Evolutionary conservation across 2,888 invertebrate genomes (phyloP).

Genomic region (Hydriomena furcata): DNA sequence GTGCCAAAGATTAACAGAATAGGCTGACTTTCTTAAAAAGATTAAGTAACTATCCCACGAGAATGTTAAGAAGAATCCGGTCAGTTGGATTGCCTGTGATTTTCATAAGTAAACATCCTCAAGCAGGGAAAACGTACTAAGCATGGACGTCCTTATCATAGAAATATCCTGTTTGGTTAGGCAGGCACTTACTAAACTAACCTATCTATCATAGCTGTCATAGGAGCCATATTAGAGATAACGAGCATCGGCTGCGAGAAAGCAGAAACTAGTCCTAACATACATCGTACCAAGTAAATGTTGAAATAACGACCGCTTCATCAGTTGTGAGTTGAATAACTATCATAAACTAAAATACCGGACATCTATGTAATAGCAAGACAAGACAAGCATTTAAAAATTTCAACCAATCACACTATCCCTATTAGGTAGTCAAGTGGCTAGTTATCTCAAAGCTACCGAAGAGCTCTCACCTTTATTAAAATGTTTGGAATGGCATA

Average conservation of each 20-base stretch:
- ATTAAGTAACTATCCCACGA: neutral
- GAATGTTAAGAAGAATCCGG: constrained; percentile 33
- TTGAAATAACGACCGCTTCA: constrained; percentile 17
- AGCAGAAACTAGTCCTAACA: constrained; percentile 30
- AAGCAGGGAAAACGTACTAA: constrained; percentile 48
- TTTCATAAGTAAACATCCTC: constrained; percentile 48
- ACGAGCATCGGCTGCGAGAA: constrained; percentile 49
- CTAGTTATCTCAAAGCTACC: constrained; percentile 38
- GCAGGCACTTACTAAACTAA: constrained; percentile 62
- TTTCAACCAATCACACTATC: constrained; percentile 9
- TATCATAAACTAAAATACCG: constrained; percentile 10
- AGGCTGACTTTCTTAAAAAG: neutral
- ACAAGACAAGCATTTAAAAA: neutral
- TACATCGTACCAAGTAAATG: constrained; percentile 21
- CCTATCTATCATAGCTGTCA: constrained; percentile 78
- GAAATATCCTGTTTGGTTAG: constrained; percentile 72
- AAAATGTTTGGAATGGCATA: constrained; percentile 60
- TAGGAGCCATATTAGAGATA: constrained; percentile 59
- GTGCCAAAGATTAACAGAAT: neutral
- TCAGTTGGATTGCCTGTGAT: constrained; percentile 44
- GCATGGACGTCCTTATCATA: constrained; percentile 69
- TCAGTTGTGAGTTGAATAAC: constrained; percentile 7
- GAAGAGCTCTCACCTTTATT: constrained; percentile 52
- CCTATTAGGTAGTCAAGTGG: constrained; percentile 16
- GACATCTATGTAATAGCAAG: neutral